Base-by-base conservation (phyloP, 2,888 invertebrate species). In the Nudaria mundana region DNA sequence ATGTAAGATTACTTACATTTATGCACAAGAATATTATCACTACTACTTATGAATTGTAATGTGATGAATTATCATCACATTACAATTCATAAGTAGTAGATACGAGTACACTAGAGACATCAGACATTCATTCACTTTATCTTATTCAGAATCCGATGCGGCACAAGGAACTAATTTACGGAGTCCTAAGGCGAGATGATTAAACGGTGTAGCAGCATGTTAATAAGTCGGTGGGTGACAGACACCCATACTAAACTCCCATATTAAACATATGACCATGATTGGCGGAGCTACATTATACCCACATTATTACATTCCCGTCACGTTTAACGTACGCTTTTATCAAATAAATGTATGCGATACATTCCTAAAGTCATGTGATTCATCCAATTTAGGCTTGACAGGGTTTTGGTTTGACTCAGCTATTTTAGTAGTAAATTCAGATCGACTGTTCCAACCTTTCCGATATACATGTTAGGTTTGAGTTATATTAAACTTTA, bases 281-380 rank as follows among this genome's bases (percentile, higher is more conserved):
- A 79, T 80, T 83, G 82, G 77, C 78, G 72, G 54, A 46, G 62
- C 48, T 55, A 64, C 60, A 67, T 74, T 68, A 66, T 66, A 48
- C 42, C 48, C 44, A 67, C 71, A 76, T 79, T 83, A 84, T 85
- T 79, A 83, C 79, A 84, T 82, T 83, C 82, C 70, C 65, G 76
- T 80, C 82, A 78, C 81, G 78, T 81, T 68, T 65, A 53, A 55
- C 63, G 66, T 66, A 65, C 59, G 77, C 71, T 78, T 79, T 77
- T 80, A 81, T 77, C 82, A 78, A 76, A 84, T 79, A 78, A 77
- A 79, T 73, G 75, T 69, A 58, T 71, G 66, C 67, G 69, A 73
- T 74, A 73, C 70, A 76, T 74, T 74, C 63, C 68, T 66, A 73
- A 76, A 70, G 76, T 80, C 75, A 70, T 64, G 66, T 67, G 69